These are phyloP conservation scores for Rhineura floridana DNA, from an alignment of 2,113 vertebrate species.

Conservation along the genomic window DNA sequence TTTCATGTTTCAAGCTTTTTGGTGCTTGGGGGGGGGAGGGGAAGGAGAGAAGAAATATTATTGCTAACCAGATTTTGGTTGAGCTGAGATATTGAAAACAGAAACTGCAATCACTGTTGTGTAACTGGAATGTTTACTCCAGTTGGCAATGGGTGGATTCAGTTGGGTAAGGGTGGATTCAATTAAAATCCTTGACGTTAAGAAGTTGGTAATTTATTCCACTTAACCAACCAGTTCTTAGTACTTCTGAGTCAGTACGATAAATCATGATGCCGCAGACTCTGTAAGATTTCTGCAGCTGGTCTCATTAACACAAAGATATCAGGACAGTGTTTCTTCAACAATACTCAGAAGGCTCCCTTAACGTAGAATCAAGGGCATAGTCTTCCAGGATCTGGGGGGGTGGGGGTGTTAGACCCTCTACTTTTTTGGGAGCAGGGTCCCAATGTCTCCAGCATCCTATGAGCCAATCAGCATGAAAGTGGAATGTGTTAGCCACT, in stretches of 20 bases:
- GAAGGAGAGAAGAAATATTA: background rate
- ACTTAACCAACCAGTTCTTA: background rate
- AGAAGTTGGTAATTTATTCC: slow-evolving; percentile 33
- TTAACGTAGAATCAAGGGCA: background rate
- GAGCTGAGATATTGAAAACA: slow-evolving; percentile 21
- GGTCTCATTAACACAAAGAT: slow-evolving; percentile 31
- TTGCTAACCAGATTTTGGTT: slow-evolving; percentile 6
- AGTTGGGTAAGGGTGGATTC: background rate
- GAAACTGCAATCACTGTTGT: slow-evolving; percentile 3
- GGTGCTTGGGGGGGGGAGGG: background rate
- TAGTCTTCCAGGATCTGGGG: no score
- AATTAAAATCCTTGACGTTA: slow-evolving; percentile 11
- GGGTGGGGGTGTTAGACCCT: no score
- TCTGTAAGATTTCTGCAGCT: slow-evolving; percentile 9
- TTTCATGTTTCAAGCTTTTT: slow-evolving; percentile 23
- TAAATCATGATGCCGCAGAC: slow-evolving; percentile 36
- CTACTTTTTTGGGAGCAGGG: no score
- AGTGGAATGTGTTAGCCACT: no score
- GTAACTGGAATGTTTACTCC: slow-evolving; percentile 1
- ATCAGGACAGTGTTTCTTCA: background rate
- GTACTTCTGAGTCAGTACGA: background rate
- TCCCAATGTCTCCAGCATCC: no score
- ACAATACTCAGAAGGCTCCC: background rate
- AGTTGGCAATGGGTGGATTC: slow-evolving; percentile 4
- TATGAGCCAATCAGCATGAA: no score